Conservation (phyloP, 2,113 vertebrate genomes). For the Equus przewalskii region DNA sequence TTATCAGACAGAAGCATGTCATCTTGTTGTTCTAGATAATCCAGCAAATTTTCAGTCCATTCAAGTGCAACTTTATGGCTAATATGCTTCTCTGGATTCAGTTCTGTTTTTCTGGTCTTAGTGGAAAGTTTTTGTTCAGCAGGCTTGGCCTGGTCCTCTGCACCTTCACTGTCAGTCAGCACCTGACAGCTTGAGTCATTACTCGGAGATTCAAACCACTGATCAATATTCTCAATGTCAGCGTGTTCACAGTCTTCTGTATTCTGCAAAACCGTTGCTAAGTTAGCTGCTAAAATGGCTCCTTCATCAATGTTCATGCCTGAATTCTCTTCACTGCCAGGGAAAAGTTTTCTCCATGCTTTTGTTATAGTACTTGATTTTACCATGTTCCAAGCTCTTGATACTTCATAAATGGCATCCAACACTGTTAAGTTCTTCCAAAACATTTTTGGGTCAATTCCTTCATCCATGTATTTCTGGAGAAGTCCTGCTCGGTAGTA, state of each 20-base stretch:
- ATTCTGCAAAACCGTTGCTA: slow-evolving; percentile 82
- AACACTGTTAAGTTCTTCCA: slow-evolving; percentile 84
- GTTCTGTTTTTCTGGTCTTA: slow-evolving; percentile 72
- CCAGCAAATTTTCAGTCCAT: slow-evolving; percentile 83
- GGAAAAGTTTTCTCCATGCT: slow-evolving; percentile 83
- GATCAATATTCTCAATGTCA: slow-evolving; percentile 76
- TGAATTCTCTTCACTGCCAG: slow-evolving; percentile 74
- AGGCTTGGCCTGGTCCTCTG: slow-evolving; percentile 51
- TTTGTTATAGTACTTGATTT: slow-evolving; percentile 79
- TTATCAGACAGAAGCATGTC: slow-evolving; percentile 85
- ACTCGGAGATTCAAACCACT: slow-evolving; percentile 76
- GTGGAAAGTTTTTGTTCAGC: slow-evolving; percentile 26
- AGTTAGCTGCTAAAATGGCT: slow-evolving; percentile 82
- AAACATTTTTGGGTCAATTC: slow-evolving; percentile 79
- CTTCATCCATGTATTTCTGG: slow-evolving; percentile 79
- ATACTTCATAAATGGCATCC: slow-evolving; percentile 83
- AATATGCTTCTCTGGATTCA: slow-evolving; percentile 76
- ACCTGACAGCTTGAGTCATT: slow-evolving; percentile 72
- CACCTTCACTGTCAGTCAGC: slow-evolving; percentile 57
- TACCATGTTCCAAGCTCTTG: slow-evolving; percentile 83
- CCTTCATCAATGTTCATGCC: slow-evolving; percentile 77
- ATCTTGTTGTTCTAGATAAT: slow-evolving; percentile 83
- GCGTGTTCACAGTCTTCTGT: slow-evolving; percentile 81
- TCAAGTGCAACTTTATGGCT: slow-evolving; percentile 83
- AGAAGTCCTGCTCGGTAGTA: slow-evolving; percentile 83